Evolutionary conservation across 2,797 vertebrate genomes (phyloP).

Genomic region (Pantherophis alleghaniensis): DNA sequence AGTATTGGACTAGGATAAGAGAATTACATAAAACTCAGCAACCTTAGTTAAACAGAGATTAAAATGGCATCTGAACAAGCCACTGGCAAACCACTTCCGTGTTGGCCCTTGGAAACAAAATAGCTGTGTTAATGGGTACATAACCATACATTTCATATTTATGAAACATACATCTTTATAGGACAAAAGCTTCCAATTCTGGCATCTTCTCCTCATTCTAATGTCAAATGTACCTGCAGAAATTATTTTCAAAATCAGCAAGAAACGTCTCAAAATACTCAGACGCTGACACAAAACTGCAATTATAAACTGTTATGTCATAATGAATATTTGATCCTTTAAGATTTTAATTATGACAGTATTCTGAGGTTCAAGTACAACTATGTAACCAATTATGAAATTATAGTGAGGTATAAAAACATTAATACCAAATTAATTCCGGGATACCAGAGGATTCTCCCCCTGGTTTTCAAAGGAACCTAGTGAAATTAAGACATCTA

Average conservation of each 20-base stretch:
- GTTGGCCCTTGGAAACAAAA: neutral
- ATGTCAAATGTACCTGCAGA: neutral
- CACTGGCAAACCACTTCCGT: neutral
- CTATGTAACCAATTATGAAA: neutral
- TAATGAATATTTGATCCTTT: neutral
- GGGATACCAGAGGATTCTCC: neutral
- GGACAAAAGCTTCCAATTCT: neutral
- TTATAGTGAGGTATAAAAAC: neutral
- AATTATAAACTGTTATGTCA: neutral
- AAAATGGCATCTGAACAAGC: neutral
- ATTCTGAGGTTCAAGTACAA: neutral
- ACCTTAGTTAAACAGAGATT: neutral
- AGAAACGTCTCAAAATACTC: neutral
- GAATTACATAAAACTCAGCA: neutral
- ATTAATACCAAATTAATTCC: neutral
- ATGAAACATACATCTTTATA: neutral
- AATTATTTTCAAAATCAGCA: neutral
- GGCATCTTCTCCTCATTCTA: neutral
- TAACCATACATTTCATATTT: neutral
- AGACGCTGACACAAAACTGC: neutral
- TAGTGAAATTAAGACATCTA: neutral
- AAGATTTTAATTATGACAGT: neutral
- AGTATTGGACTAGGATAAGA: neutral
- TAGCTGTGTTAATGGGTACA: neutral
- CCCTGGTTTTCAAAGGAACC: neutral